phyloP scores from a whole-genome alignment of 2,888 invertebrate genomes.

The Hypomecis punctinalis region DNA sequence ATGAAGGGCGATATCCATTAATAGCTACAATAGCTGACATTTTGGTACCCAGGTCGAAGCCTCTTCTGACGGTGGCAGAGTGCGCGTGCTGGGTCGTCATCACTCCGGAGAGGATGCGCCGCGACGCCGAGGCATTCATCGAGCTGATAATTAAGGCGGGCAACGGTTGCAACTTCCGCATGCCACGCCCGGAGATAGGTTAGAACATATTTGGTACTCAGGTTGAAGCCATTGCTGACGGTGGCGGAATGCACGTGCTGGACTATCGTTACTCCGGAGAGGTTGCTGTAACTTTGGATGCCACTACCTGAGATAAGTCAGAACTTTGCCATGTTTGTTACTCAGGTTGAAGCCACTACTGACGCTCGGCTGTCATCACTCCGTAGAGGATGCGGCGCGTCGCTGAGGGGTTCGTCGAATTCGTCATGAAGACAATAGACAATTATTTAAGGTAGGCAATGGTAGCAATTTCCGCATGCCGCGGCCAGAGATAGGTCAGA shows the following conservation, averaged over 20 bases:
- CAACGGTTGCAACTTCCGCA: constrained; percentile 68
- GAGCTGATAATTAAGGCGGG: constrained; percentile 73
- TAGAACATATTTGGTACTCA: constrained; percentile 21
- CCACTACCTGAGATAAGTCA: no score
- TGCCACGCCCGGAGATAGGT: constrained; percentile 76
- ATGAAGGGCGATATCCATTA: no score
- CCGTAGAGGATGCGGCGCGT: constrained; percentile 71
- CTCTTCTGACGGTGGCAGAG: constrained; percentile 61
- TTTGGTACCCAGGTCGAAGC: constrained; percentile 59
- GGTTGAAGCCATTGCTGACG: no score
- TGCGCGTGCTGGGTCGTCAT: constrained; percentile 79
- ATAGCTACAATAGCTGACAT: background rate
- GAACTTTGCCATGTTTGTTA: constrained; percentile 1
- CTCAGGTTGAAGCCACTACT: constrained; percentile 68
- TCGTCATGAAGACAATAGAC: constrained; percentile 75
- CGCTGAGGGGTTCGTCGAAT: constrained; percentile 74
- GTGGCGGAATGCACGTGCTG: no score
- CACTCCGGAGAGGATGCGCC: constrained; percentile 68
- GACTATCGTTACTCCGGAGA: no score
- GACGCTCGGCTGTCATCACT: constrained; percentile 78
- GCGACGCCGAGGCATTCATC: constrained; percentile 77
- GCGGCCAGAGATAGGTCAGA: constrained; percentile 70
- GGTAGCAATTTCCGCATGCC: constrained; percentile 76
- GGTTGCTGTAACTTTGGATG: no score
- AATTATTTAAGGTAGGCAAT: no score